These are phyloP conservation scores for Dasyurus viverrinus DNA, from an alignment of 2,113 vertebrate species.

Conservation along the genomic window DNA sequence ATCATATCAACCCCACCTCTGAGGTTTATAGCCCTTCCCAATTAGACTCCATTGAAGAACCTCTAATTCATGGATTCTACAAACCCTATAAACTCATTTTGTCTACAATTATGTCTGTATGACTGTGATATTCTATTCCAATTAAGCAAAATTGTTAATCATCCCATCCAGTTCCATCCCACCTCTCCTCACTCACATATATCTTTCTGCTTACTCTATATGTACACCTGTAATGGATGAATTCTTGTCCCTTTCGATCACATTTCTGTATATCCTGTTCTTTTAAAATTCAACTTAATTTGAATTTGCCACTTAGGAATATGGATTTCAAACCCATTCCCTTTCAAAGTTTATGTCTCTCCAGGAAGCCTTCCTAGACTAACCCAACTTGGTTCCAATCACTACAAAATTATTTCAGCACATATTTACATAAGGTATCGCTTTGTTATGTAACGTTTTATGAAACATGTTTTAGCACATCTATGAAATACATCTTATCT, in stretches of 20 bases:
- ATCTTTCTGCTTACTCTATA: neutral
- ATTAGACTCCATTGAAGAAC: neutral
- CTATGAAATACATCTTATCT: neutral
- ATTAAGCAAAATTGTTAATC: neutral
- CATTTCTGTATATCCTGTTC: neutral
- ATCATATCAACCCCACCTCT: neutral
- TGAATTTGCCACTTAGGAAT: slow-evolving; percentile 36
- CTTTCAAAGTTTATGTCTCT: neutral
- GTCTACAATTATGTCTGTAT: neutral
- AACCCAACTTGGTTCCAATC: neutral
- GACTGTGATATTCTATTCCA: neutral
- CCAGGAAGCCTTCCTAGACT: neutral
- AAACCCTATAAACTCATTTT: neutral
- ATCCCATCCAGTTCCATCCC: neutral
- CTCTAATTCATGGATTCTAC: neutral
- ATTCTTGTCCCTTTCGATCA: neutral
- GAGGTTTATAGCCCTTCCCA: neutral
- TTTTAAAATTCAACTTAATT: neutral
- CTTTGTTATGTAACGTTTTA: slow-evolving; percentile 1
- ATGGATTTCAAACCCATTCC: neutral
- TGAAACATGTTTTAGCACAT: neutral
- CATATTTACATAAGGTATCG: neutral
- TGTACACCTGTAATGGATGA: neutral
- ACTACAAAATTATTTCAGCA: neutral
- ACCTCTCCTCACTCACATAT: neutral